Conservation (phyloP, 2,797 vertebrate species). For the Lithobates sylvaticus region DNA sequence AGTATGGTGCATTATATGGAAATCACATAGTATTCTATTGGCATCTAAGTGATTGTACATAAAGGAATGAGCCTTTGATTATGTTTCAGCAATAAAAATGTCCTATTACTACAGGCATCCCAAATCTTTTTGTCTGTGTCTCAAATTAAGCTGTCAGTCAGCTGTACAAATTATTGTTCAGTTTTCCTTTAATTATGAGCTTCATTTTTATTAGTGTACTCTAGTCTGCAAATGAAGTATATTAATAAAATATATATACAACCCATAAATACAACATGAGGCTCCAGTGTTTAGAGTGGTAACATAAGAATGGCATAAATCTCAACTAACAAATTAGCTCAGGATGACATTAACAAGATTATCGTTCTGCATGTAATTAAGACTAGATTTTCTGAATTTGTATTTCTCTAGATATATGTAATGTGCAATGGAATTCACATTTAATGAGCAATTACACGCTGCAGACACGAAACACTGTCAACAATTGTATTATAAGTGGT, state of each 20-base stretch:
- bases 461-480: constrained; percentile 33
- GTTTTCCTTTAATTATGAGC: neutral
- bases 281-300: neutral
- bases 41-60: no score
- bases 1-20: no score
- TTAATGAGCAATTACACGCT: constrained; percentile 46
- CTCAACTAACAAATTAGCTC: constrained; percentile 30
- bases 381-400: neutral
- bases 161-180: neutral
- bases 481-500: constrained; percentile 12
- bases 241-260: neutral
- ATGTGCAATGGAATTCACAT: constrained; percentile 32
- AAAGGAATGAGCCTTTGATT: no score
- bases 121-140: neutral
- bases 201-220: neutral
- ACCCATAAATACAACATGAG: constrained; percentile 12
- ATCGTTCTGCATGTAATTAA: constrained; percentile 41
- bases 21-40: no score
- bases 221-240: constrained; percentile 1
- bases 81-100: no score
- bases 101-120: no score
- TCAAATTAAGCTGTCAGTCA: neutral
- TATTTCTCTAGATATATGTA: constrained; percentile 26
- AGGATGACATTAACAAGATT: constrained; percentile 43
- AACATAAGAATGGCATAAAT: constrained; percentile 20